Base-by-base conservation (phyloP, 2,797 vertebrate genomes). In the Synanceia verrucosa region DNA sequence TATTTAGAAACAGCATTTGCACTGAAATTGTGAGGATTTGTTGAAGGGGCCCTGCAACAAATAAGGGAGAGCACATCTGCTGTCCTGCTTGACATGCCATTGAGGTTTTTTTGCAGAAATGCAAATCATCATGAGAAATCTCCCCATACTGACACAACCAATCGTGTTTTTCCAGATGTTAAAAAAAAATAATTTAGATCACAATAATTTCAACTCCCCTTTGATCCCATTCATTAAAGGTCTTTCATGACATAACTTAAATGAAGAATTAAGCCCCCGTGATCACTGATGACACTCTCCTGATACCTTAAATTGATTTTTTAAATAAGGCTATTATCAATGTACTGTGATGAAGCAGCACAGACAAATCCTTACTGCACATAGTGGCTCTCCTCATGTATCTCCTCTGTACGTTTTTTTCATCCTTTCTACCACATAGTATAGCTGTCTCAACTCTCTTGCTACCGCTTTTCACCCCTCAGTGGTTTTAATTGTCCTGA, bases 401-500 rank as follows among this genome's bases (percentile, higher is more conserved):
- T 83, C 72, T 79, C 53, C 26, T 74, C 81, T 73, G 73, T 82
- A 56, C 84, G 89, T 94, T 84, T 92, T 58, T 50, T 81, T 84
- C 78, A 57, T 72, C 69, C 79, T 76, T 65, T 81, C 56, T 79
- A 75, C 80, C 73, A 85, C 73, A 82, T 53, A 76, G 74, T 73
- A 53, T 81, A 81, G 88, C 87, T 89, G 92, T 92, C 84, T 91
- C 85, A 67, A 79, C 73, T 88, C 79, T 78, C 77, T 80, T 62
- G 69, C 81, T 78, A 81, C 85, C 83, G 93, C 93, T 95, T 86
- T 95, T 93, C 91, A 91, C 93, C 91, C 94, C 92, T 94, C 85
- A 81, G 83, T 90, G 89, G 81, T 90, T 94, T 95, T 96, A 96
- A 97, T 96, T 97, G 95, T 95, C 94, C 94, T 89, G 93, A 96